Evolutionary conservation across 2,888 invertebrate genomes (phyloP), one percentile per base, ranked within the genome.

Genomic region (Vannuccia rotundouncinata): DNA sequence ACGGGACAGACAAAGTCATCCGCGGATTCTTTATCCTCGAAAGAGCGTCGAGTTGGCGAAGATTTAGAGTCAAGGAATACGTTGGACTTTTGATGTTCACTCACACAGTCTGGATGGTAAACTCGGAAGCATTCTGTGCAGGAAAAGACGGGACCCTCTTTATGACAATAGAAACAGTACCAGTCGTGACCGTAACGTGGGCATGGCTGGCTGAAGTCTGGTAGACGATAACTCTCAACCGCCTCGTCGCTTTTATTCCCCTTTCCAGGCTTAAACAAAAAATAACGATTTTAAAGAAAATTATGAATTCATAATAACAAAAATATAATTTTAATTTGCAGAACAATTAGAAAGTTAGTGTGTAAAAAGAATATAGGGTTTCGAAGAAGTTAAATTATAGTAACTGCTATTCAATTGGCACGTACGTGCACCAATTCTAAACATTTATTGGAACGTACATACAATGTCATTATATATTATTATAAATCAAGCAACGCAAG

Each of bases 161-260:
- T 88, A 84, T 94, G 93, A 84, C 94, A 94, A 84, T 92, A 92
- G 85, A 91, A 93, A 85, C 93, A 94, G 85, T 93, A 93, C 91
- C 92, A 92, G 86, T 93, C 93, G 84, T 92, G 91, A 75, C 89
- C 91, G 82, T 89, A 83, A 84, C 85, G 45, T 27, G 31, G 27
- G 30, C 82, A 80, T 5, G 79, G 79, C 28, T 77, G 17, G 1
- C 76, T 25, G 30, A 78, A 81, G 29, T 82, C 80, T 22, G 82
- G 82, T 27, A 81, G 31, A 5, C 66, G 66, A 22, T 66, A 66
- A 22, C 17, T 66, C 66, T 66, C 66, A 17, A 66, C 66, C 2
- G 66, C 10, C 2, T 66, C 66, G 66, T 27, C 25, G 22, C 25
- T 5, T 2, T 66, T 66, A 5, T 66, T 66, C n/a, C n/a, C n/a